Evolutionary conservation across 2,113 vertebrate species (phyloP), one percentile per base, ranked within the genome.

Genomic region (Ranitomeya imitator): DNA sequence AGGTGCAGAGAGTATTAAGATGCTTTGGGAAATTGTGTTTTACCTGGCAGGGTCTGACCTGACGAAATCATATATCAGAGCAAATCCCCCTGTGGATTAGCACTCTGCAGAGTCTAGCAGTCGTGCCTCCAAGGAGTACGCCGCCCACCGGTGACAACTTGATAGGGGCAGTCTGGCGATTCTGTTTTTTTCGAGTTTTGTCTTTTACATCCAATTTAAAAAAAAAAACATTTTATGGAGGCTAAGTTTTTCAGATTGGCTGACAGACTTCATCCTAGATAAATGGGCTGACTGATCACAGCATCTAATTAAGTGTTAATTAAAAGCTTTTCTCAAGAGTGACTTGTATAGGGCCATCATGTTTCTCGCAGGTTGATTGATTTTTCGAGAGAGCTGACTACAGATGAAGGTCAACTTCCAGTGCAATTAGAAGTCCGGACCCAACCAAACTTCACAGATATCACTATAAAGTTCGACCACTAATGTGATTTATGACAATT

Each of bases 21-120:
- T 45, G 3, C 37, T 45, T 21, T 21, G 2, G 9, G 59, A 18
- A 13, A 59, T 23, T 19, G 19, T 18, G 14, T 8, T 4, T 16
- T 55, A 71, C 45, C 63, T 85, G 69, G 52, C 83, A 74, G n/a
- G 15, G 83, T 37, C 9, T 45, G 15, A 37, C 69, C 15, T 55
- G 69, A 45, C 16, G 52, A 74, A 76, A 76, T 55, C 19, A 19
- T 55, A 59, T n/a, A 80, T 57, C 63, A 26, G 51, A 67, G 86
- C 74, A 67, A 86, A 79, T 79, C 76, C 60, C 76, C 10, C 7
- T 37, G 63, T 67, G 23, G 77, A 81, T 69, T 80, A 80, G n/a
- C 61, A 86, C 85, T 59, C 16, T 8, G 21, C 23, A 21, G 18
- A 18, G 63, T 52, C 21, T 55, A 15, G 63, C n/a, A 65, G 61